Evolutionary conservation across 2,113 vertebrate species (phyloP).

Genomic region (Myanophis thanlyinensis): DNA sequence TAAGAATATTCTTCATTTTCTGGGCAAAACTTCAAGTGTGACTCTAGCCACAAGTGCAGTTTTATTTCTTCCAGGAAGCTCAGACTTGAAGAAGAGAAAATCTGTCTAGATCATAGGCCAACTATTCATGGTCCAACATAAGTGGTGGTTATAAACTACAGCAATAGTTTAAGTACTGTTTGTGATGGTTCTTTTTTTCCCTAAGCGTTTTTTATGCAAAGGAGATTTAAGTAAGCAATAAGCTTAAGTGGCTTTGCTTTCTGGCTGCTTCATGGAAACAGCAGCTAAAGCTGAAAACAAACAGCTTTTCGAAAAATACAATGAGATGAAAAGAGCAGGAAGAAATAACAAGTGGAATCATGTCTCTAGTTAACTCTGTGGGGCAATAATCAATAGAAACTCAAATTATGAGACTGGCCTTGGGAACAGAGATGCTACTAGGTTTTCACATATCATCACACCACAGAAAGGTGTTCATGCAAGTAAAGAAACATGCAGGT

Average conservation of each 20-base stretch:
- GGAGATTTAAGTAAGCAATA: background rate
- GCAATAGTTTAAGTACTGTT: background rate
- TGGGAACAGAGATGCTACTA: background rate
- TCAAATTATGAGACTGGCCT: background rate
- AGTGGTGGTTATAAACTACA: background rate
- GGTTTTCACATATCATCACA: background rate
- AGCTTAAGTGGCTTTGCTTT: conserved; percentile 26
- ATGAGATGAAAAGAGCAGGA: conserved; percentile 1
- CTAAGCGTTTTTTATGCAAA: background rate
- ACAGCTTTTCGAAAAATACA: conserved; percentile 31
- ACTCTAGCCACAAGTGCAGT: background rate
- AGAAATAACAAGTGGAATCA: background rate
- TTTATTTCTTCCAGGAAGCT: conserved; percentile 15
- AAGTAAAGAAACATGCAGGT: background rate
- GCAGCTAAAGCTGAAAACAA: conserved; percentile 18
- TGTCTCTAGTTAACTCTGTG: background rate
- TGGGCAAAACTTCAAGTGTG: background rate
- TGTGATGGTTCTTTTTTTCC: background rate
- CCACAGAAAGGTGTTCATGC: background rate
- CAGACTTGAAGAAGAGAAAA: background rate
- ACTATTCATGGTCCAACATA: conserved; percentile 1
- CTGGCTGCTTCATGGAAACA: conserved; percentile 25
- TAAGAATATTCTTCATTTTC: background rate
- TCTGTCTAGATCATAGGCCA: background rate
- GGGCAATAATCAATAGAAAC: background rate